Base-by-base conservation (phyloP, 2,888 invertebrate species). In the Entomobrya proxima region DNA sequence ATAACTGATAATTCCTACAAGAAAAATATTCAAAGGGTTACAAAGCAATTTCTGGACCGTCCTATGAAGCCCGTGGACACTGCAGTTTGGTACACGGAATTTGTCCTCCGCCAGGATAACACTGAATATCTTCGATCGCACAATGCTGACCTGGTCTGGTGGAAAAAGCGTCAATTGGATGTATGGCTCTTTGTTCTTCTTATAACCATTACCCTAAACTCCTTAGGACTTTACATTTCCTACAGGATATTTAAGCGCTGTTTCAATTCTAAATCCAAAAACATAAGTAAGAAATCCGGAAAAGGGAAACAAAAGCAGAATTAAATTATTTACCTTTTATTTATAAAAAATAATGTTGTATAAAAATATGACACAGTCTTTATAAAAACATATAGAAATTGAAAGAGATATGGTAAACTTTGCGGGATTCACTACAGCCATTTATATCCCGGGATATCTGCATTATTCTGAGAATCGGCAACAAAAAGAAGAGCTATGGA, bases 61-160 rank as follows among this genome's bases (percentile, higher is more conserved):
- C 74, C 79, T 3, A 58, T 79, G n/a, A 35, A 72, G 2, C 83
- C 86, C 2, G 27, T 85, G 9, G 30, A 85, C 11, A 18, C 75
- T 0, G 87, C 79, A 2, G 69, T 86, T 4, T 87, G 47, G 44
- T 87, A 83, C 83, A 58, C 77, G 2, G 86, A 87, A 24, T 87
- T 74, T 18, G 75, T 83, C n/a, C 18, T 87, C 4, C 74, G 85
- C 4, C 87, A 87, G 21, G 85, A 82, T 58, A 58, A 61, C 35
- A 69, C 79, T n/a, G 55, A 58, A 21, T 72, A 27, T 24, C 40
- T 80, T 3, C 55, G 80, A 6, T 52, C 80, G 13, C 55, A 15
- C 11, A 72, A 15, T 55, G 24, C 72, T 2, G 15, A 69, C 6
- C 40, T 27, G 7, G 6, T 40, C 6, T 80, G 80, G 80, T 80